Evolutionary conservation across 2,888 invertebrate genomes (phyloP), one percentile per base, ranked within the genome.

Genomic region (Xestia c-nigrum): DNA sequence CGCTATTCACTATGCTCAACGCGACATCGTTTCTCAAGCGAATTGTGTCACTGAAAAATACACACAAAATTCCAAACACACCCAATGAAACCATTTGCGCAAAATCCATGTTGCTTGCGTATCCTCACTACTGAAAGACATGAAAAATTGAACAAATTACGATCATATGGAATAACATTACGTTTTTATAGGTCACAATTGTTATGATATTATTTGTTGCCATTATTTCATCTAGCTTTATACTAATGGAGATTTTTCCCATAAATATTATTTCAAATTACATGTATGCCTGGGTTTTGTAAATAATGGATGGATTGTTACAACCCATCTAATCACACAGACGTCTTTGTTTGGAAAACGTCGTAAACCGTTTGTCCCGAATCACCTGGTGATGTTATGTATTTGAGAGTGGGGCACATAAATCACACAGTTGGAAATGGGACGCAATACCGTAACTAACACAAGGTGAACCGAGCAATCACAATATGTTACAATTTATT

Each of bases 401-500:
- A 89, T 91, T 91, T 89, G 86, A 86, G 85, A 89, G 90, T 89
- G 84, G 90, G 83, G 83, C 89, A 88, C 92, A 93, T 94, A 93
- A 94, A 94, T 94, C 92, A 92, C 84, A 71, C 73, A 74, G 85
- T 86, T 90, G 87, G 88, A 94, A 93, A 92, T 94, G 90, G 93
- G 92, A 90, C 93, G 88, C 90, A 88, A 87, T 89, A 89, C 90
- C 89, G 92, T 89, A 92, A 90, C 90, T 85, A 91, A 91, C 87
- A 90, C 92, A 91, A 93, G 92, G 91, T 91, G 90, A 92, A 83
- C 87, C 78, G 81, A 80, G 83, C 81, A 88, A 86, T 87, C 87
- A 86, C 81, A 87, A 84, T 87, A 87, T 87, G 86, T 83, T 86
- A 84, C 80, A 81, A 84, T 84, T 87, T 87, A 88, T 87, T 86